A percentile compares a stretch with the other conserved stretches of the same genome.
Conservation (phyloP, 1,140 invertebrate species). For the Cotesia vestalis region DNA sequence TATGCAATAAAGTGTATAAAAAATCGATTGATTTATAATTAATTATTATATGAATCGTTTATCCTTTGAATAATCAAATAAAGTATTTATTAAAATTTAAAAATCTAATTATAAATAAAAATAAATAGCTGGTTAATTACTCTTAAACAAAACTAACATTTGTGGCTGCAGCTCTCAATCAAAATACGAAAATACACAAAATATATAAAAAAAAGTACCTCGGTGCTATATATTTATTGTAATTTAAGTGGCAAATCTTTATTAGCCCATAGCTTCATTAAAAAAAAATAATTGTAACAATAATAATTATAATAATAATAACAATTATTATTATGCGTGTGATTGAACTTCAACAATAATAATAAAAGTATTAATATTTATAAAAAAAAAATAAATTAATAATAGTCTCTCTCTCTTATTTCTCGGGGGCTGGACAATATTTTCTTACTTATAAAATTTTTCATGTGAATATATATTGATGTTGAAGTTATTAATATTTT, state of each 20-base stretch:
- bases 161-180: constrained; percentile 48
- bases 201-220: constrained; percentile 16
- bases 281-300: background rate
- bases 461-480: constrained; percentile 14
- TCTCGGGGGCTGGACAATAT: constrained; percentile 45
- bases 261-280: background rate
- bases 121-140: constrained; percentile 28
- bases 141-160: constrained; percentile 30
- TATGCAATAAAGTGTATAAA: constrained; percentile 56
- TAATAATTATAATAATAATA: constrained; percentile 2
- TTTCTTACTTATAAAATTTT: constrained; percentile 40
- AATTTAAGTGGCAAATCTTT: constrained; percentile 22
- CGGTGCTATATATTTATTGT: constrained; percentile 22
- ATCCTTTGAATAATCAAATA: background rate
- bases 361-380: constrained; percentile 20
- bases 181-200: constrained; percentile 39
- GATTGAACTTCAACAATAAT: background rate
- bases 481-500: constrained; percentile 38
- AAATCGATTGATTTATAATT: constrained; percentile 48
- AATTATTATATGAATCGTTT: background rate
- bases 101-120: background rate
- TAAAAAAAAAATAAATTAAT: constrained; percentile 8
- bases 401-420: no score
- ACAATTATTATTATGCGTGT: background rate
- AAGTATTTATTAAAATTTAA: background rate